Conservation (phyloP, 2,113 vertebrate genomes). For the Elaphurus davidianus region DNA sequence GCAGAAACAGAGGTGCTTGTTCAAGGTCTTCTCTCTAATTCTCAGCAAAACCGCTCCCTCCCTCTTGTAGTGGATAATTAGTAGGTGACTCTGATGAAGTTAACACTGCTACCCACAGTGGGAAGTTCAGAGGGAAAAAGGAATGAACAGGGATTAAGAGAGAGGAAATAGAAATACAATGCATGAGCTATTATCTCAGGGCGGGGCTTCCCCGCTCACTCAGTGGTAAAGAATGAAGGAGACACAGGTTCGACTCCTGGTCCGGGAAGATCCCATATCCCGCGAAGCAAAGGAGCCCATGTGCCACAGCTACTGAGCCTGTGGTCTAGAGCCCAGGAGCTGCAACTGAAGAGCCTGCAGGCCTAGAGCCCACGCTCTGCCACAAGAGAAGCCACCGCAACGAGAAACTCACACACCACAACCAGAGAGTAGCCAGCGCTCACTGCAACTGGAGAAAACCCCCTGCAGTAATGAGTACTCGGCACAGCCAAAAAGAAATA, state of each 20-base stretch:
- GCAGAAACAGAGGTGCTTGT: not conserved
- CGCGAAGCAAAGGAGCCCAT: fast-evolving
- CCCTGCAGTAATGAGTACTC: not conserved
- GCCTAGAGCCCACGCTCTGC: not conserved
- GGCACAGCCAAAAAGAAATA: not conserved
- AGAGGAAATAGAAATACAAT: not conserved
- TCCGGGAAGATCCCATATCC: not conserved
- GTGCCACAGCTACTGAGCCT: not conserved
- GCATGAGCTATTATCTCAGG: not conserved
- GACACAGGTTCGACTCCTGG: not conserved
- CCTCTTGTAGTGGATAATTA: fast-evolving
- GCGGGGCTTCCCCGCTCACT: fast-evolving
- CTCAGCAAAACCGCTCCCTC: not conserved
- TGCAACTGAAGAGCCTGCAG: fast-evolving
- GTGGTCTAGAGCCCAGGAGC: not conserved
- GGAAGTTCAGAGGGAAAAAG: not conserved
- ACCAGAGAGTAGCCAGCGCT: not conserved
- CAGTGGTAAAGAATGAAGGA: not conserved
- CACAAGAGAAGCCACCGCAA: fast-evolving
- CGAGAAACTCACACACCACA: fast-evolving
- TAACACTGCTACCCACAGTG: not conserved
- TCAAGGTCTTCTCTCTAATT: not conserved
- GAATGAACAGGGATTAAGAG: not conserved
- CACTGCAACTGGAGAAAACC: not conserved
- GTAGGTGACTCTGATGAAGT: not conserved